Evolutionary conservation across 2,888 invertebrate genomes (phyloP).

Genomic region (Stenotaenia linearis): DNA sequence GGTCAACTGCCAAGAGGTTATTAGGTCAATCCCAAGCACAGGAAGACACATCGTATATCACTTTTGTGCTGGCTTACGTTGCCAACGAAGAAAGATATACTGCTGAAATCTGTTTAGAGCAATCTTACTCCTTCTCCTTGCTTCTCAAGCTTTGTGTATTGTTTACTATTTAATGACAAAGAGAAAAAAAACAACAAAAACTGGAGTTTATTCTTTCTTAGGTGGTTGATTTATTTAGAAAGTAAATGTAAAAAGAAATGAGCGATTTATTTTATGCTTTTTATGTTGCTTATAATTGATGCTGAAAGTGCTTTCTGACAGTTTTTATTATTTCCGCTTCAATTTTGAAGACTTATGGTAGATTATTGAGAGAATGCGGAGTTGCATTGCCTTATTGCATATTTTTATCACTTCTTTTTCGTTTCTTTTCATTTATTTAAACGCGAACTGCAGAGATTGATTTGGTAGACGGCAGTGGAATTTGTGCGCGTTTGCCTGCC

Average conservation of each 20-base stretch:
- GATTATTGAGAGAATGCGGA: neutral
- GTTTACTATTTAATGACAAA: neutral
- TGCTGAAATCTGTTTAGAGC: constrained; percentile 11
- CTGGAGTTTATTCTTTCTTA: neutral
- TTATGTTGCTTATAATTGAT: no score
- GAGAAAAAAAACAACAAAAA: neutral
- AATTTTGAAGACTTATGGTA: neutral
- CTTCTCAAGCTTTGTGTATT: neutral
- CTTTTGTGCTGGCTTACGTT: constrained; percentile 5
- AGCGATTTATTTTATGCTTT: no score
- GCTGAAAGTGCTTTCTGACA: neutral
- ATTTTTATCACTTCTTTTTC: neutral
- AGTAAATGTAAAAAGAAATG: neutral
- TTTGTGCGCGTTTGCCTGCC: constrained; percentile 12
- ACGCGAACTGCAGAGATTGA: neutral
- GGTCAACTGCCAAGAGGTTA: constrained; percentile 26
- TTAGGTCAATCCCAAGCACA: constrained; percentile 19
- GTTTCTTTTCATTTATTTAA: neutral
- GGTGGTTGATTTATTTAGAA: neutral
- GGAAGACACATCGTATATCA: constrained; percentile 12
- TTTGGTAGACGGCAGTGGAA: neutral
- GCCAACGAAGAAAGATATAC: constrained; percentile 1
- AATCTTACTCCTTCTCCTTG: neutral
- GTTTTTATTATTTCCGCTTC: neutral
- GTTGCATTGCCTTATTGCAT: neutral